These are phyloP conservation scores for Hephaestus fuliginosus DNA, from an alignment of 2,797 vertebrate genomes.

Conservation along the genomic window DNA sequence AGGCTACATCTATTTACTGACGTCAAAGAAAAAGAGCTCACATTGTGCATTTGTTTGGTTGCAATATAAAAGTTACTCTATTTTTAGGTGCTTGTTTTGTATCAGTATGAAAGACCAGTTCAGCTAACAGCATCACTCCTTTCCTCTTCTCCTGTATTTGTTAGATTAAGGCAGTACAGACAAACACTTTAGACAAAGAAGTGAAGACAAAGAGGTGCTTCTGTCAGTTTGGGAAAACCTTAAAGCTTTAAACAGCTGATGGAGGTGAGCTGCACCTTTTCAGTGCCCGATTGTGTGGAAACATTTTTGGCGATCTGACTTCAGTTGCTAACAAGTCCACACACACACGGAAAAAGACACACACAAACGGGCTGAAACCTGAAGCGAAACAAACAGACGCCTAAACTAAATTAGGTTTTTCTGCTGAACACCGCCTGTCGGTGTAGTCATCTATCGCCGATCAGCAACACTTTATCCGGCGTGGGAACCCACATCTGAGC, in stretches of 20 bases:
- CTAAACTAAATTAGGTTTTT: conserved; percentile 10
- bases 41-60: background rate
- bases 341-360: conserved; percentile 5
- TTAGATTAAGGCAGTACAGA: background rate
- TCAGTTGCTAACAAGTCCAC: conserved; percentile 19
- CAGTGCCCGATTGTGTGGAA: conserved; percentile 13
- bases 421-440: background rate
- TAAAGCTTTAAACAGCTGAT: conserved; percentile 1
- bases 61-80: conserved; percentile 29
- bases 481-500: conserved; percentile 51
- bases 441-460: conserved; percentile 14
- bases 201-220: background rate
- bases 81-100: conserved; percentile 31
- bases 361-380: conserved; percentile 6
- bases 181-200: background rate
- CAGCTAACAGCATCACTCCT: conserved; percentile 11
- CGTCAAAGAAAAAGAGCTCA: no score
- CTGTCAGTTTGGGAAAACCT: background rate
- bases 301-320: background rate
- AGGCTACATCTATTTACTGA: no score
- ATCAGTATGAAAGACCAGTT: conserved; percentile 16
- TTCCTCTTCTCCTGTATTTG: background rate
- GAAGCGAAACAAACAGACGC: conserved; percentile 20
- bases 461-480: conserved; percentile 28
- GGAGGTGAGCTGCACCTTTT: conserved; percentile 5